Percentiles rank a stretch among this genome's conserved stretches.
Evolutionary conservation across 1,140 invertebrate species (phyloP).

Genomic region (Conus ventricosus): DNA sequence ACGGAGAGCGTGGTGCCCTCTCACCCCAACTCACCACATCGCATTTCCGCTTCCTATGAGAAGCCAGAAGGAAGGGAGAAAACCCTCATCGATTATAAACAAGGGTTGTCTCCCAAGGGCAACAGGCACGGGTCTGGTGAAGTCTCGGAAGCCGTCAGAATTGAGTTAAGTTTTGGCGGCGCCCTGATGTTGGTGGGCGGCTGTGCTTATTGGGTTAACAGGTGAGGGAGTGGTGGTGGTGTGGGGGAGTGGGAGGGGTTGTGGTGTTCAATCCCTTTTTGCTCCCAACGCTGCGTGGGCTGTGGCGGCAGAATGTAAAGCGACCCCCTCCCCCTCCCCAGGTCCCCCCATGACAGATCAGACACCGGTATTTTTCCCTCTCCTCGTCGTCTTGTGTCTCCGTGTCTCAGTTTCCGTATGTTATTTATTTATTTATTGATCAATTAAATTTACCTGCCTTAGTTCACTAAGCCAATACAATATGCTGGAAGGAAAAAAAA

Average conservation of each 20-base stretch:
- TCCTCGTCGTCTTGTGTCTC: no score
- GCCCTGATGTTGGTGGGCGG: not conserved
- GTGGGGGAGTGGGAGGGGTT: not conserved
- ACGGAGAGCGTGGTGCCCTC: slow-evolving; percentile 2
- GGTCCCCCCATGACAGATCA: not conserved
- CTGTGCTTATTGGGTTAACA: not conserved
- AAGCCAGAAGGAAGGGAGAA: not conserved
- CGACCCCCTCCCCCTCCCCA: not conserved
- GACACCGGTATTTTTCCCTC: not conserved
- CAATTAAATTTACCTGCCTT: no score
- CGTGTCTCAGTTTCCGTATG: no score
- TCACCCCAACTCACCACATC: not conserved
- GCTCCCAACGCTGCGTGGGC: not conserved
- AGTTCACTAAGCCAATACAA: no score
- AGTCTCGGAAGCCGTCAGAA: not conserved
- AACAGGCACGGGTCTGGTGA: not conserved
- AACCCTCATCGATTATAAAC: not conserved
- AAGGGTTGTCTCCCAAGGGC: slow-evolving; percentile 18
- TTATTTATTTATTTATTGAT: no score
- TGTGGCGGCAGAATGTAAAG: not conserved
- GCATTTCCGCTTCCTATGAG: slow-evolving; percentile 26
- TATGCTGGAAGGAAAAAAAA: no score
- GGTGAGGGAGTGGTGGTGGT: not conserved
- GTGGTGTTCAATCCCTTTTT: no score
- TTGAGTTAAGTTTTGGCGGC: not conserved